phyloP scores from a whole-genome alignment of 2,888 invertebrate species.

The Lumbricus terrestris region DNA sequence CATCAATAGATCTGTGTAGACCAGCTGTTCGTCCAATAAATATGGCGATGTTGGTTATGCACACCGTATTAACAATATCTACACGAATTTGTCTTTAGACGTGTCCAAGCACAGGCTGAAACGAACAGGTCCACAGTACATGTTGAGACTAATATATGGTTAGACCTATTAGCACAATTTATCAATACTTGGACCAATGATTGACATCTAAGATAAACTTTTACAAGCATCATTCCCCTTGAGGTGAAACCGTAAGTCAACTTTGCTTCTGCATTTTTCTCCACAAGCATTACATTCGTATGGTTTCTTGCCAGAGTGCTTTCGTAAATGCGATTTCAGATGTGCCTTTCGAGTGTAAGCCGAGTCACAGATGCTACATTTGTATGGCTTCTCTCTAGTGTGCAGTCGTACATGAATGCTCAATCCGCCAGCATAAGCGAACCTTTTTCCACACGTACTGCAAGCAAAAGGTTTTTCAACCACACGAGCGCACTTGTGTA shows the following conservation, averaged over 20 bases:
- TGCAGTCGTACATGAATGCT: background rate
- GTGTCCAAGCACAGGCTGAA: background rate
- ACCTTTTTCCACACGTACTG: background rate
- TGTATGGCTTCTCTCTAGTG: background rate
- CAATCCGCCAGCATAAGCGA: background rate
- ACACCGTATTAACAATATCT: background rate
- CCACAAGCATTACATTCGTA: conserved; percentile 13
- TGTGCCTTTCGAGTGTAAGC: conserved; percentile 12
- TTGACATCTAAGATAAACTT: background rate
- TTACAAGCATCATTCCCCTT: background rate
- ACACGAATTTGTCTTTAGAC: background rate
- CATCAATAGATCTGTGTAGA: background rate
- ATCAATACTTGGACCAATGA: background rate
- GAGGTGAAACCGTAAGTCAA: background rate
- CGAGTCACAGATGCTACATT: background rate
- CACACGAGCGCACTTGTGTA: background rate
- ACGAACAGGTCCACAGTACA: too few species aligned
- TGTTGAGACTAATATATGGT: background rate
- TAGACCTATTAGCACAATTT: background rate
- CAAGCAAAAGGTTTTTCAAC: conserved; percentile 9
- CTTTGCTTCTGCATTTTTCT: background rate
- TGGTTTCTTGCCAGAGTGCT: conserved; percentile 11
- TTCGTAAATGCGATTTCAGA: conserved; percentile 11
- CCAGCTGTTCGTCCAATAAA: too few species aligned
- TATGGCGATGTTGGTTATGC: background rate